A percentile compares a stretch with the other conserved stretches of the same genome.
These are phyloP conservation scores for Teleiodes luculella DNA, from an alignment of 2,888 invertebrate genomes.

Conservation along the genomic window DNA sequence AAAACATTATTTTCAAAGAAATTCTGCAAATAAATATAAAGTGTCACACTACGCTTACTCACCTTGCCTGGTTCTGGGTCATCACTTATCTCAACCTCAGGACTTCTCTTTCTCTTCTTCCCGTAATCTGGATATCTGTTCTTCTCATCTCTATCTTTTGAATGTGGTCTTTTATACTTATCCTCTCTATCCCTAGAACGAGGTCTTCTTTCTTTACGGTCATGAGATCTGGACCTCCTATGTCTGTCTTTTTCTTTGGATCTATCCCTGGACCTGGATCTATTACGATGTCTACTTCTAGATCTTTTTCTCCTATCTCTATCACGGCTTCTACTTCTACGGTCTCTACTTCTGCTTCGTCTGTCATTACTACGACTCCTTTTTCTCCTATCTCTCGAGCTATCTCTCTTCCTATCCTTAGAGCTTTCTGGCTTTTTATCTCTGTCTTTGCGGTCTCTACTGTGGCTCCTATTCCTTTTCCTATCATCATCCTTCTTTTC, in stretches of 20 bases:
- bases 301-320: conserved; percentile 41
- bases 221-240: conserved; percentile 35
- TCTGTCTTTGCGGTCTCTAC: conserved; percentile 43
- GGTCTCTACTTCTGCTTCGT: conserved; percentile 34
- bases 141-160: conserved; percentile 42
- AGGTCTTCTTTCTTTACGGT: conserved; percentile 30
- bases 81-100: conserved; percentile 80
- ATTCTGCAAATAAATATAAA: no score
- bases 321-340: conserved; percentile 38
- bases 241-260: conserved; percentile 33
- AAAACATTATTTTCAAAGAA: no score
- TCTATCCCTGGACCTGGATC: conserved; percentile 42
- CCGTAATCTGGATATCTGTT: conserved; percentile 48
- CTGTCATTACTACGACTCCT: conserved; percentile 37
- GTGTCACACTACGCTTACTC: conserved; percentile 20
- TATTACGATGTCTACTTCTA: conserved; percentile 42
- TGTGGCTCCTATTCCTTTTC: conserved; percentile 44
- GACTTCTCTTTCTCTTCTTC: conserved; percentile 62
- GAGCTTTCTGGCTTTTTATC: conserved; percentile 44
- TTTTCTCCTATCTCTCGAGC: conserved; percentile 31
- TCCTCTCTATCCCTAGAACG: conserved; percentile 29
- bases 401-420: conserved; percentile 36
- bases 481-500: conserved; percentile 38
- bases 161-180: conserved; percentile 39
- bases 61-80: conserved; percentile 88